Evolutionary conservation across 2,797 vertebrate genomes (phyloP), one percentile per base, ranked within the genome.

Genomic region (Alfaro cultratus): DNA sequence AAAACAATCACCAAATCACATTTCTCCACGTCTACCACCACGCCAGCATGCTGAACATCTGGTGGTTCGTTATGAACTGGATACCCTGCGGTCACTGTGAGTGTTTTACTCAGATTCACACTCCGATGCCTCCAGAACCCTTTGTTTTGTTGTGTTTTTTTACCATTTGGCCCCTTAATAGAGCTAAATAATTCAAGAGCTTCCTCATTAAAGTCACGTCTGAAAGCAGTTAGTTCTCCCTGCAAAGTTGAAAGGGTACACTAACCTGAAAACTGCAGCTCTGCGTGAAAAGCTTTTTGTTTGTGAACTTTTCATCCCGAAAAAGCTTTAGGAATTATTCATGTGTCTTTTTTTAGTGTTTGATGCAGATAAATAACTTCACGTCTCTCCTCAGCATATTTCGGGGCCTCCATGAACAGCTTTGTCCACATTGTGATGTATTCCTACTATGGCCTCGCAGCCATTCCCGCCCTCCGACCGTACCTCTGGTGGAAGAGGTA

Each of bases 41-140:
- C 0, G 96, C 96, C 26, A 96, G 94, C 62, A 99, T 99, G 98
- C 92, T 96, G 73, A 99, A 97, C 91, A 99, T 99, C 93, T 99
- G 99, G 99, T 99, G 99, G 99, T 99, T 99, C 55, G 99, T 98
- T 82, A 97, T 99, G 97, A 99, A 99, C 96, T 99, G 97, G 98
- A 96, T 99, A 87, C 98, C 98, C 81, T 98, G 98, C 73, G 99
- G 98, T 91, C 98, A 99, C 85, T 97, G 99, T 99, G 93, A 99
- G 98, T 97, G 89, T 73, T 73, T 72, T 9, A 55, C 68, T 21
- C 60, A 75, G 76, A 82, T 83, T 86, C 26, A 9, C 76, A 53
- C 73, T 86, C 85, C 75, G 78, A 75, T 82, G 75, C 83, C 53
- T 86, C 77, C 78, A 78, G 39, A 57, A 76, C 74, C 77, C 78